Base-by-base conservation (phyloP, 2,888 invertebrate genomes). In the Zonitis immaculata region DNA sequence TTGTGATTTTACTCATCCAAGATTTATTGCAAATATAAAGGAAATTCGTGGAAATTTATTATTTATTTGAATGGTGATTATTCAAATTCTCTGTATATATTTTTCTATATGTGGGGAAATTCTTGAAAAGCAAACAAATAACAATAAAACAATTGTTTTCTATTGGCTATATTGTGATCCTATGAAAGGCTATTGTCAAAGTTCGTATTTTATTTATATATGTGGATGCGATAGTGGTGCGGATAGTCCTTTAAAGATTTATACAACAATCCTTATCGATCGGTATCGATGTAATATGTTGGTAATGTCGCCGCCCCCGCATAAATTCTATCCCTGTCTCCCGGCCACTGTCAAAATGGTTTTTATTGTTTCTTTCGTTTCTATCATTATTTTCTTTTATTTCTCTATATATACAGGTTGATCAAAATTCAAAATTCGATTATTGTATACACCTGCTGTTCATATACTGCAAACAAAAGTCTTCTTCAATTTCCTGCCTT, bases 181-280 rank as follows among this genome's bases (percentile, higher is more conserved):
- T 42, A 44, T 42, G 51, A 51, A 44, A 42, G 44, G 52, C 52
- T 46, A 54, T 56, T 60, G 60, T 55, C 58, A 55, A 46, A 49
- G 58, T 60, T 59, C 49, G 52, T 56, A n/a, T n/a, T n/a, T n/a
- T n/a, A n/a, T n/a, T n/a, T n/a, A n/a, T n/a, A n/a, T n/a, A n/a
- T 54, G 8, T 35, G 3, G 6, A 18, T 18, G 16, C 4, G 35
- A 57, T 46, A 58, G 46, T 35, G 27, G 53, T 28, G 53, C 58
- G 57, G 62, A 35, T n/a, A n/a, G n/a, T n/a, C 60, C 60, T 62
- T 43, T 20, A 43, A 44, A 54, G 60, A 62, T 62, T 62, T 62
- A 62, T n/a, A n/a, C 57, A 59, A 52, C 57, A 48, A 47, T 47
- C 43, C 44, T 52, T 57, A 60, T 60, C 62, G 62, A 62, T 62